Conservation (phyloP, 2,113 vertebrate genomes). For the Ailurus styani region DNA sequence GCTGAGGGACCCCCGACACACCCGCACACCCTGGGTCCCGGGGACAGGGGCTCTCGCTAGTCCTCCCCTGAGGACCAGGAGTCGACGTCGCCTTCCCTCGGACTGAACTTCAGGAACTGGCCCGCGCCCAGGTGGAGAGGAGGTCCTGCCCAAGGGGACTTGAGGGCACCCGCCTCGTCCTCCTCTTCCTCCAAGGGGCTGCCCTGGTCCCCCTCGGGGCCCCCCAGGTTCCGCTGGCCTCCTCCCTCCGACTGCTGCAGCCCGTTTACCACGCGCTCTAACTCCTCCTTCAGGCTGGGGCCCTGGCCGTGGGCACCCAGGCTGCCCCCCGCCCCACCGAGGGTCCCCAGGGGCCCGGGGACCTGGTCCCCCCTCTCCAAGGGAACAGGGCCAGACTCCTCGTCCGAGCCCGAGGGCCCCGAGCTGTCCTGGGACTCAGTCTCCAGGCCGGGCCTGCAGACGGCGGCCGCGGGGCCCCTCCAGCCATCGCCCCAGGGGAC, state of each 20-base stretch:
- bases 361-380: not conserved
- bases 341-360: not conserved
- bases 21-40: not conserved
- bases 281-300: slow-evolving; percentile 13
- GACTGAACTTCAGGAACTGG: slow-evolving; percentile 41
- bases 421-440: slow-evolving; percentile 27
- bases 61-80: slow-evolving; percentile 70
- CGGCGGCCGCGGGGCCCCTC: fast-evolving
- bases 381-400: not conserved
- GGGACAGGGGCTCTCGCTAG: not conserved
- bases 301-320: not conserved
- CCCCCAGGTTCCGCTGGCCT: not conserved
- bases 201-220: not conserved
- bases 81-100: slow-evolving; percentile 38
- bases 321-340: not conserved
- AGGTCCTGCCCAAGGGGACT: slow-evolving; percentile 38
- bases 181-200: not conserved
- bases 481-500: not conserved
- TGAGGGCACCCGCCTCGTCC: not conserved
- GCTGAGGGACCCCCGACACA: not conserved
- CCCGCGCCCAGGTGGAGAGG: slow-evolving; percentile 27
- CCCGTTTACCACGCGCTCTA: slow-evolving; percentile 10
- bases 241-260: not conserved
- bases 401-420: slow-evolving; percentile 48
- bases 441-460: not conserved